Evolutionary conservation across 2,113 vertebrate species (phyloP).

Genomic region (Tiliqua scincoides): DNA sequence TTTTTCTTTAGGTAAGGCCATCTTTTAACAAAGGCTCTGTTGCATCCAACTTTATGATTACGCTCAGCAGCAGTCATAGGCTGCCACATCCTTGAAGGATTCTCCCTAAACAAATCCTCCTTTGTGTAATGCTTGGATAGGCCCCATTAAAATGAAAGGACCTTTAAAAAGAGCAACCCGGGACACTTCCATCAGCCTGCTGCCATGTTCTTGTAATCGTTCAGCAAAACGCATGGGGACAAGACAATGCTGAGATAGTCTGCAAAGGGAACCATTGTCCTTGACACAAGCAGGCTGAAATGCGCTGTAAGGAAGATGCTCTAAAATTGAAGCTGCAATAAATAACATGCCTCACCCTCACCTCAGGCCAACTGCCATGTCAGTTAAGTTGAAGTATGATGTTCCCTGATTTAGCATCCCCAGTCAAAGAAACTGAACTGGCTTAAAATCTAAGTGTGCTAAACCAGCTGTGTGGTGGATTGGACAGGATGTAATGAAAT

Average conservation of each 20-base stretch:
- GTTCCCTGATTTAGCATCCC: background rate
- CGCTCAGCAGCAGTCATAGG: slow-evolving; percentile 43
- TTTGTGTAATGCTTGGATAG: slow-evolving; percentile 65
- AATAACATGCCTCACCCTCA: slow-evolving; percentile 25
- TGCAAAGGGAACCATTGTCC: slow-evolving; percentile 75
- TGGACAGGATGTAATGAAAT: slow-evolving; percentile 19
- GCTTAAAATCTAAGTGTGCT: background rate
- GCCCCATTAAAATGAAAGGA: slow-evolving; percentile 69
- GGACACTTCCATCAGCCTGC: slow-evolving; percentile 64
- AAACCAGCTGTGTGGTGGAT: background rate
- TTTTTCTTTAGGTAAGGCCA: slow-evolving; percentile 63
- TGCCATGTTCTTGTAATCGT: slow-evolving; percentile 69
- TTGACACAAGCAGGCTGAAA: slow-evolving; percentile 56
- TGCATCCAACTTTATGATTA: slow-evolving; percentile 55
- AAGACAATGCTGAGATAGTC: slow-evolving; percentile 67
- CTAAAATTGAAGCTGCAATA: slow-evolving; percentile 53
- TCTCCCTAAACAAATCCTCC: slow-evolving; percentile 66
- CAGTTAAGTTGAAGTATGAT: background rate
- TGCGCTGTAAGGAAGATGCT: slow-evolving; percentile 37
- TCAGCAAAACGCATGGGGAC: slow-evolving; percentile 65
- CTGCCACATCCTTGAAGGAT: slow-evolving; percentile 53
- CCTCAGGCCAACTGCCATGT: background rate
- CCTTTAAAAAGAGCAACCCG: slow-evolving; percentile 74
- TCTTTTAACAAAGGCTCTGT: slow-evolving; percentile 48
- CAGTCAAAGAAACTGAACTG: background rate